A percentile compares a stretch with the other conserved stretches of the same genome.
phyloP scores from a whole-genome alignment of 1,140 invertebrate species.

The Rhopalosiphum maidis region DNA sequence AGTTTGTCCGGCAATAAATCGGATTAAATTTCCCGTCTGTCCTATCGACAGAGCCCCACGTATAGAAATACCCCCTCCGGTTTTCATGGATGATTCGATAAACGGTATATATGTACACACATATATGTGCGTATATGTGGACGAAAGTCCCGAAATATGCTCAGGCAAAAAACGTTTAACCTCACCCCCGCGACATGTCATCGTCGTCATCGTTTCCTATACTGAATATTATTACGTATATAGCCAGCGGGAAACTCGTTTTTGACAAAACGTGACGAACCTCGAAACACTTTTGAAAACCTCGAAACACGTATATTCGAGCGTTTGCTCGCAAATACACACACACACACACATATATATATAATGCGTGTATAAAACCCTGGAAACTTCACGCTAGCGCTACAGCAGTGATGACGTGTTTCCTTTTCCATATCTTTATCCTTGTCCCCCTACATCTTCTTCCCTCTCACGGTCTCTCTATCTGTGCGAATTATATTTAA shows the following conservation, averaged over 20 bases:
- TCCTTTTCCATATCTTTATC: neutral
- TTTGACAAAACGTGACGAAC: conserved; percentile 22
- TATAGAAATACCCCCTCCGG: neutral
- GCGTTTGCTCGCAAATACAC: neutral
- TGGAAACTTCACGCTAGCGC: neutral
- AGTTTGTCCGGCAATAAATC: conserved; percentile 31
- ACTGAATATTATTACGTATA: neutral
- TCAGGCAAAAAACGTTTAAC: neutral
- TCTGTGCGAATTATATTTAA: neutral
- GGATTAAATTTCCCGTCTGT: neutral
- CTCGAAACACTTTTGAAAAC: neutral
- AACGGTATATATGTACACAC: neutral
- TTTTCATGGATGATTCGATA: conserved; percentile 6
- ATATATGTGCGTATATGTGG: neutral
- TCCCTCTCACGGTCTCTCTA: no score
- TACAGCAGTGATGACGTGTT: neutral
- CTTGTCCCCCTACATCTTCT: no score
- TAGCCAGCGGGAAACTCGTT: neutral
- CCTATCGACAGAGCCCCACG: neutral
- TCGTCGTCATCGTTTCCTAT: neutral
- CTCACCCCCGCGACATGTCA: neutral
- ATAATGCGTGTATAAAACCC: neutral
- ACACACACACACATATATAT: neutral
- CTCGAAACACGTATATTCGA: neutral
- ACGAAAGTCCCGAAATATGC: neutral